Evolutionary conservation across 2,113 vertebrate genomes (phyloP), one percentile per base, ranked within the genome.

Genomic region (Myotis davidii): DNA sequence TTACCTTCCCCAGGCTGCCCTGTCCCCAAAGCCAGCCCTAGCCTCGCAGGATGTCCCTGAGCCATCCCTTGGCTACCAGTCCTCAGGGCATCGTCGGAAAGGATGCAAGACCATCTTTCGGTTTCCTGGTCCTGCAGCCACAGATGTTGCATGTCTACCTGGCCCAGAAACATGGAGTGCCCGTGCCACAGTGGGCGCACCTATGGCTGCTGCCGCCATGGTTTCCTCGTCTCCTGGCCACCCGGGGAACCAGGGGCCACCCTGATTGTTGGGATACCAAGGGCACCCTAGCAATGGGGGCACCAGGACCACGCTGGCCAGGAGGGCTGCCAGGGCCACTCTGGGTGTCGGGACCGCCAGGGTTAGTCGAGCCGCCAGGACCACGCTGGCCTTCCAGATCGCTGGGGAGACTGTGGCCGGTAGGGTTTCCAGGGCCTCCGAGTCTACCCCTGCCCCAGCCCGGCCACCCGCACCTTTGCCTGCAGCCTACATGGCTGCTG

Each of bases 101-200:
- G 65, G 84, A 85, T 85, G 54, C 84, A 70, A 70, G 32, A n/a
- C n/a, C n/a, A 18, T 3, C 2, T 20, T 65, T 50, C 21, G 85
- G 90, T 37, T 82, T 82, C 27, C 32, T 27, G 73, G 32, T 52
- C 16, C 32, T 34, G 2, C 73, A 37, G 29, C 39, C 39, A 6
- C 32, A 6, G 54, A 59, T 17, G 70, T 16, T 9, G 45, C 34
- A 8, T 56, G 48, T 54, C n/a, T 50, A 20, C 45, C 42, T 14
- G 59, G 54, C 32, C 13, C 42, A 27, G 50, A 11, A 18, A 18
- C 39, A 10, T 1, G 54, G 27, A 23, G 27, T 14, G 39, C 81
- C 59, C 83, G 85, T 56, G 92, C 93, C 96, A 95, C 95, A 84
- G 45, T 82, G 82, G 84, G 84, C 74, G 77, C 78, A 54, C 86